phyloP scores from a whole-genome alignment of 2,888 invertebrate species.

The Agriopis aurantiaria region DNA sequence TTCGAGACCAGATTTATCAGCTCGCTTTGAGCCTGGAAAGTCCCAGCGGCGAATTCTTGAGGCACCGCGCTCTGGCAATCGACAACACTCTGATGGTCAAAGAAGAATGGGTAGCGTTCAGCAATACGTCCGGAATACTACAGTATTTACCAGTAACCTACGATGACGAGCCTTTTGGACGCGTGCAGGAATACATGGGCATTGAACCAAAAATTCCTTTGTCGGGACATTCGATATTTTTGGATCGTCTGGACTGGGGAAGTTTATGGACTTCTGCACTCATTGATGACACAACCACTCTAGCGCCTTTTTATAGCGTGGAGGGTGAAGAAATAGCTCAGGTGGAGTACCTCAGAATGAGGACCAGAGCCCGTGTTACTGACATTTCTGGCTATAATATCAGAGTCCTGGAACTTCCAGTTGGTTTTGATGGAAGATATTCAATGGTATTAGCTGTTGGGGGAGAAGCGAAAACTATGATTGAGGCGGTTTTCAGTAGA shows the following conservation, averaged over 20 bases:
- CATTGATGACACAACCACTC: neutral
- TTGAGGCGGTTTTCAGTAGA: neutral
- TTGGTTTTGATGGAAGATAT: neutral
- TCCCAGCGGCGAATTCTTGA: neutral
- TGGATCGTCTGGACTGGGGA: neutral
- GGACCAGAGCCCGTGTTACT: neutral
- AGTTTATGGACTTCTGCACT: neutral
- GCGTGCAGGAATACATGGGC: neutral
- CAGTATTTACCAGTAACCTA: neutral
- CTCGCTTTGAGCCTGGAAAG: neutral
- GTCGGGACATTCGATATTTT: neutral
- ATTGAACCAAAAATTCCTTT: neutral
- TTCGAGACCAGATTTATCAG: neutral
- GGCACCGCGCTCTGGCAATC: neutral
- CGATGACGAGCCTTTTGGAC: neutral
- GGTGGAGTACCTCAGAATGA: neutral
- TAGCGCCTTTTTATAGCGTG: neutral
- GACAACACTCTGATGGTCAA: neutral
- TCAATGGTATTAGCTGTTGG: neutral
- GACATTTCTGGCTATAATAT: neutral
- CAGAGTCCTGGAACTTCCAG: neutral
- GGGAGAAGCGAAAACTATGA: neutral
- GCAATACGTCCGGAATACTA: neutral
- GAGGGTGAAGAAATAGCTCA: neutral
- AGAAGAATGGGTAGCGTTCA: neutral